phyloP scores from a whole-genome alignment of 2,888 invertebrate genomes.

The Pseudeuparius sepicola region DNA sequence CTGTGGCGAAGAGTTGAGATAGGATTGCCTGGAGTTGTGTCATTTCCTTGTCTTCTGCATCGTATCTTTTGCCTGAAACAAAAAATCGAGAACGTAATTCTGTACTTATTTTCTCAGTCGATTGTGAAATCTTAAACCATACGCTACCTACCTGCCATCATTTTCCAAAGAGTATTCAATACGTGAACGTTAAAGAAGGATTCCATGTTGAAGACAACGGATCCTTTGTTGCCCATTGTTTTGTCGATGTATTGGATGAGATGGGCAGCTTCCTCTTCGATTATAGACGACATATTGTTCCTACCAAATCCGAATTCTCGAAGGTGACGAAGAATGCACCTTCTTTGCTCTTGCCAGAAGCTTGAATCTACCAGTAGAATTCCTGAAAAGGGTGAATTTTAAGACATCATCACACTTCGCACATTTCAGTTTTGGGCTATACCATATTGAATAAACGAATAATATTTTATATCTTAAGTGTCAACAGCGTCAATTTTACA shows the following conservation, averaged over 20 bases:
- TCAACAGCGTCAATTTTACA: no score
- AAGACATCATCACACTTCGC: background rate
- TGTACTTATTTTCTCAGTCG: no score
- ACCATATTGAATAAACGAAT: no score
- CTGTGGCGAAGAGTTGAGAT: conserved; percentile 58
- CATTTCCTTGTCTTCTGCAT: conserved; percentile 58
- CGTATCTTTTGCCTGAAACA: conserved; percentile 64
- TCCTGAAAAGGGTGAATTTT: conserved; percentile 22
- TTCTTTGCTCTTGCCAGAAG: conserved; percentile 55
- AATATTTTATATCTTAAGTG: no score
- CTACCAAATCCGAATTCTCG: conserved; percentile 77
- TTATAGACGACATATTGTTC: conserved; percentile 61
- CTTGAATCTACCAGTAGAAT: conserved; percentile 64
- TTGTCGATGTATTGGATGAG: conserved; percentile 48
- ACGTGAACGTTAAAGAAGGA: conserved; percentile 68
- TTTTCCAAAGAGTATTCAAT: conserved; percentile 71
- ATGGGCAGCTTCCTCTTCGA: conserved; percentile 58
- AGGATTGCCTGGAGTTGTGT: conserved; percentile 56
- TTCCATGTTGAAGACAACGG: conserved; percentile 46
- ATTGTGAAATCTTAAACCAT: no score
- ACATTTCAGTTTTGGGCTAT: no score
- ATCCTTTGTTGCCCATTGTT: conserved; percentile 38
- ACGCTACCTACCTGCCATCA: no score
- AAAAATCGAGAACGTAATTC: no score
- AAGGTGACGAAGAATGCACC: conserved; percentile 65